phyloP scores from a whole-genome alignment of 2,888 invertebrate genomes.

The Zelleria hepariella region DNA sequence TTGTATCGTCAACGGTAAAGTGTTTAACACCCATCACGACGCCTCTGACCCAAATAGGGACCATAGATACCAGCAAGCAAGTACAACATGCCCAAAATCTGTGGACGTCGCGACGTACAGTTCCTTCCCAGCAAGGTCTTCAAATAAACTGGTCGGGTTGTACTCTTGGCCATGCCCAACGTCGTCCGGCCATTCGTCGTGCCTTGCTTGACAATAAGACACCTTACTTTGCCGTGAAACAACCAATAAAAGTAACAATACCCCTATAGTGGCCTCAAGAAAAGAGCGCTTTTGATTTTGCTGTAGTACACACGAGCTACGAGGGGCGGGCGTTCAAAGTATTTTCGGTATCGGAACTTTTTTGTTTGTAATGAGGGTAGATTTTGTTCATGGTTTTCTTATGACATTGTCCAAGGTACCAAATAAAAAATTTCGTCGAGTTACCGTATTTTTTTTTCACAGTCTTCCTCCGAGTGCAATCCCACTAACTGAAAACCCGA shows the following conservation, averaged over 20 bases:
- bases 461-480: no score
- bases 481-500: no score
- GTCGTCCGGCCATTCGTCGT: constrained; percentile 36
- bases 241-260: neutral
- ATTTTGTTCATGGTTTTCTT: no score
- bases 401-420: no score
- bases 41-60: constrained; percentile 31
- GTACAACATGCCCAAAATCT: no score
- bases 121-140: no score
- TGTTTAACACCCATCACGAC: constrained; percentile 20
- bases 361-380: no score
- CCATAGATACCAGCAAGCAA: neutral
- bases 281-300: neutral
- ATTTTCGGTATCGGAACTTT: no score
- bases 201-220: constrained; percentile 33
- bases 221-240: neutral
- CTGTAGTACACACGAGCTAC: neutral
- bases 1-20: neutral
- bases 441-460: no score
- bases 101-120: no score
- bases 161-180: neutral
- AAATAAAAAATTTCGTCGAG: no score
- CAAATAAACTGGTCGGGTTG: neutral
- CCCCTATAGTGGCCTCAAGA: neutral
- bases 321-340: no score